Evolutionary conservation across 1,140 invertebrate species (phyloP), one percentile per base, ranked within the genome.

Genomic region (Whitmania pigra): DNA sequence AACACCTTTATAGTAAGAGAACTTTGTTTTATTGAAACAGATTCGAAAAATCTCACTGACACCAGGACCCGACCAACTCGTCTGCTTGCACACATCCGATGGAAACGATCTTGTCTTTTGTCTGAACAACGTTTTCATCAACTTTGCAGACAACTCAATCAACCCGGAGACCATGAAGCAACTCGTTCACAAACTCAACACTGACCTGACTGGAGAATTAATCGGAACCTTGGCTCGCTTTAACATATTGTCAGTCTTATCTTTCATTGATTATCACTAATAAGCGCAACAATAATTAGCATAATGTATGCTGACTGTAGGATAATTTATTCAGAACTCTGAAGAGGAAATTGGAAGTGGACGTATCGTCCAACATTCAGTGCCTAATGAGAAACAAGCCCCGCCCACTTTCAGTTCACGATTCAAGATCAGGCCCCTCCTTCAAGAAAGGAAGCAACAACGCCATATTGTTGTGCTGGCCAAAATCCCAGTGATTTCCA

Each of bases 61-160:
- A n/a, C 87, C 89, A 18, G 90, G 88, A 2, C 86, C 85, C 74
- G 94, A 95, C 80, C 93, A 96, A 78, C 85, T 97, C 69, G 87
- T 94, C 71, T 88, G 93, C 15, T 87, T 97, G 75, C 93, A 96
- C 80, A 88, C 93, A 5, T 88, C 88, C 74, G 87, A 87, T 31
- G 89, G 90, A 25, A 94, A 95, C 81, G 94, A 97, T 82, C 88
- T 97, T 77, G 88, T 97, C 49, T 85, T 96, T 9, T 89, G 89
- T 11, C 83, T 94, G 57, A 63, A 22, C 29, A 31, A 63, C 57
- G 57, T 63, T 18, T 25, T 20, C 22, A 31, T 63, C 43, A 49
- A 49, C 29, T 63, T 63, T 63, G 22, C 57, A 11, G 57, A 63
- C 29, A 22, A 63, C 22, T 15, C 11, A 11, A 63, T 25, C 22